Conservation (phyloP, 1,140 invertebrate genomes). For the Bombus picipes region DNA sequence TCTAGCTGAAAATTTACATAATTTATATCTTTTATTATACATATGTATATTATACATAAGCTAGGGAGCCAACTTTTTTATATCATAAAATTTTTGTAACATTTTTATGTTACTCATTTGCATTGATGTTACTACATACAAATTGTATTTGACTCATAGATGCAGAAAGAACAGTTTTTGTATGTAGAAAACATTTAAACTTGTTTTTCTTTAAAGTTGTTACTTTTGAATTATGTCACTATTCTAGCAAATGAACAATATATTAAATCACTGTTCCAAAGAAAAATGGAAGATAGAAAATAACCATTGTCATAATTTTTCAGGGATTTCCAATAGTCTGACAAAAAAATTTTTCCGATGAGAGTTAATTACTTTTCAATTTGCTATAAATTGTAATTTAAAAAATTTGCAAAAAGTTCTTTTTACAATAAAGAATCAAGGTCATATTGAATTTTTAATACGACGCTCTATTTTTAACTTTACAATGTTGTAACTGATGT, state of each 20-base stretch:
- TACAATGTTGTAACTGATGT: too few relatives aligned
- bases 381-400: too few relatives aligned
- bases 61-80: neutral
- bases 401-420: too few relatives aligned
- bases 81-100: neutral
- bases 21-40: neutral
- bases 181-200: too few relatives aligned
- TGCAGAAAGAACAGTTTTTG: neutral
- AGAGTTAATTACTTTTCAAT: too few relatives aligned
- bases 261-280: neutral
- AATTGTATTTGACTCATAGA: neutral
- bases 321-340: too few relatives aligned
- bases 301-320: too few relatives aligned
- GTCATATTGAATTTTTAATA: too few relatives aligned
- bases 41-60: neutral
- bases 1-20: conserved; percentile 78
- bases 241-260: neutral
- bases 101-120: too few relatives aligned
- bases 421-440: too few relatives aligned
- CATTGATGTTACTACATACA: too few relatives aligned
- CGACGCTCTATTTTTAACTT: too few relatives aligned
- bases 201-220: neutral
- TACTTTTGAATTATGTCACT: neutral
- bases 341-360: neutral
- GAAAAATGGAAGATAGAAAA: neutral